Evolutionary conservation across 2,888 invertebrate species (phyloP), one percentile per base, ranked within the genome.

Genomic region (Microplitis deprimator): DNA sequence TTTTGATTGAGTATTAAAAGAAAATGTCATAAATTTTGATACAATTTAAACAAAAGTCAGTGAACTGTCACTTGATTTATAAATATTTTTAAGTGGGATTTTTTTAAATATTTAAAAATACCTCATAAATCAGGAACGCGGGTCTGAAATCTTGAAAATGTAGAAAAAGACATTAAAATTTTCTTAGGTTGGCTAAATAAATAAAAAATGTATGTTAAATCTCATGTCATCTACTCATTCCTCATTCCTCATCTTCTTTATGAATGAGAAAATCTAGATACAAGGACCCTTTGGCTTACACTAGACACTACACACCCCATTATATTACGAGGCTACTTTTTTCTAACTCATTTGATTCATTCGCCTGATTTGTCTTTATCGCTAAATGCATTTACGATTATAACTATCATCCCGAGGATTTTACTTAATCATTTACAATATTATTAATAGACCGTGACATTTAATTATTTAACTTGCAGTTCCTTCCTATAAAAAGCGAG

Each of bases 161-260:
- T 20, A 20, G 1, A 20, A 20, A 20, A 20, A 20, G 20, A 20
- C 20, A 20, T 20, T 20, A 20, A 20, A 20, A 20, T 20, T 20
- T 20, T 20, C 20, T 20, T 20, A 20, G 20, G 20, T 20, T 20
- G 17, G 0, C 17, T 20, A 20, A 20, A 17, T 17, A 17, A 17
- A 17, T 17, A 20, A 20, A 20, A 20, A 20, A 20, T 20, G 20
- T 20, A 20, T 20, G 20, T 20, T 20, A 1, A 20, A 20, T 20
- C 83, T 81, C 62, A 29, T 68, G 7, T 50, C 76, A 73, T 29
- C 29, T 81, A 79, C 61, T 38, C 76, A 41, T 50, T 75, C 68
- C 69, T 74, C 40, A 41, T 41, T 20, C 70, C 73, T 40, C 20
- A 20, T 68, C 60, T 62, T 61, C 67, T 61, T 72, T 50, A 50